Conservation (phyloP, 2,888 invertebrate genomes). For the Caenorhabditis imperialis region DNA sequence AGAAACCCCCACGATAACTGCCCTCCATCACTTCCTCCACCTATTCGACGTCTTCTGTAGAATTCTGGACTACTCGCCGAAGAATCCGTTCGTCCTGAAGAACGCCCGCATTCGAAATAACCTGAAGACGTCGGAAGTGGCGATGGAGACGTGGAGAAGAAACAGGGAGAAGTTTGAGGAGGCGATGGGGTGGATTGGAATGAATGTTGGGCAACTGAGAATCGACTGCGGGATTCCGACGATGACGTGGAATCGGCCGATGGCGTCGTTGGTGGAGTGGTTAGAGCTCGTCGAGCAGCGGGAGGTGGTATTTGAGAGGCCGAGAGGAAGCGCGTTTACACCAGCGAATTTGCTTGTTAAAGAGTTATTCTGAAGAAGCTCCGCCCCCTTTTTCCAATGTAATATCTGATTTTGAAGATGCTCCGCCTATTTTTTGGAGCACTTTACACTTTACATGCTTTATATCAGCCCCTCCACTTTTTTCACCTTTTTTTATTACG, state of each 20-base stretch:
- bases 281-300: background rate
- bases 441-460: no score
- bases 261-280: constrained; percentile 20
- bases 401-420: no score
- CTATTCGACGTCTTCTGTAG: constrained; percentile 12
- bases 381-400: no score
- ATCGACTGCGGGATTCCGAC: constrained; percentile 24
- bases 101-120: background rate
- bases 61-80: constrained; percentile 10
- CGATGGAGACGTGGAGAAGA: constrained; percentile 12
- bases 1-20: background rate
- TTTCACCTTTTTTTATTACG: no score
- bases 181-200: background rate
- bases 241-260: constrained; percentile 4
- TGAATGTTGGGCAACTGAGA: constrained; percentile 17
- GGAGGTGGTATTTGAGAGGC: constrained; percentile 11
- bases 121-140: background rate
- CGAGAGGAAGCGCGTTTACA: constrained; percentile 7
- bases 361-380: constrained; percentile 1
- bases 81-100: background rate
- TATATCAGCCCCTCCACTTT: no score
- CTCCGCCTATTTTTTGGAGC: no score
- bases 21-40: background rate
- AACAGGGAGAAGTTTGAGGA: constrained; percentile 15
- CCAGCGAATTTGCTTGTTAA: constrained; percentile 17